phyloP scores from a whole-genome alignment of 2,113 vertebrate species.

The Oenanthe melanoleuca region DNA sequence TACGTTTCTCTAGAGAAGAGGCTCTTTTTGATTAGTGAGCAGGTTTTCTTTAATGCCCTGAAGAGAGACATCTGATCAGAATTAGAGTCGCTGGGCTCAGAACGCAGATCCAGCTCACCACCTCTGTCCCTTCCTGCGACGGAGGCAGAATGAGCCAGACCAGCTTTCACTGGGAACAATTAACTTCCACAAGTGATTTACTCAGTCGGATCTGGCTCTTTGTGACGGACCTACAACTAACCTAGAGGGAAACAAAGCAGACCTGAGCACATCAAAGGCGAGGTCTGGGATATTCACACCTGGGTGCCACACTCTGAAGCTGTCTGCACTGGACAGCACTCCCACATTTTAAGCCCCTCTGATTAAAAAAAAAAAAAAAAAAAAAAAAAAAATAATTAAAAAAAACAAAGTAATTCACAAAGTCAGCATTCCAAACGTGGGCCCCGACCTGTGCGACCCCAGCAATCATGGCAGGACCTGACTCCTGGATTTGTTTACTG shows the following conservation, averaged over 20 bases:
- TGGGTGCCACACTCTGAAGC: background rate
- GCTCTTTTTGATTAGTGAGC: slow-evolving; percentile 58
- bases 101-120: slow-evolving; percentile 46
- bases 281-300: slow-evolving; percentile 48
- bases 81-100: slow-evolving; percentile 39
- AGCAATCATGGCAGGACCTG: background rate
- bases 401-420: background rate
- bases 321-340: background rate
- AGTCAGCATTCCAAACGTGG: slow-evolving; percentile 10
- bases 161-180: slow-evolving; percentile 65
- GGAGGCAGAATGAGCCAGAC: slow-evolving; percentile 49
- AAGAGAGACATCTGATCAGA: slow-evolving; percentile 65
- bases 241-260: slow-evolving; percentile 45
- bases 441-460: slow-evolving; percentile 37
- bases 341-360: background rate
- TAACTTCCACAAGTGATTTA: slow-evolving; percentile 67
- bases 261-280: slow-evolving; percentile 7
- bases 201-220: slow-evolving; percentile 50
- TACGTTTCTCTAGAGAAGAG: slow-evolving; percentile 58
- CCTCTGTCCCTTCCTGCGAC: slow-evolving; percentile 46
- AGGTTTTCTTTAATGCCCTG: slow-evolving; percentile 61
- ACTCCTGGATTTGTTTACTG: slow-evolving; percentile 52
- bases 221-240: slow-evolving; percentile 12
- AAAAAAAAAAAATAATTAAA: background rate
- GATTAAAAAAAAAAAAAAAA: background rate